Conservation (phyloP, 1,140 invertebrate species). For the Bombus difficillimus region DNA sequence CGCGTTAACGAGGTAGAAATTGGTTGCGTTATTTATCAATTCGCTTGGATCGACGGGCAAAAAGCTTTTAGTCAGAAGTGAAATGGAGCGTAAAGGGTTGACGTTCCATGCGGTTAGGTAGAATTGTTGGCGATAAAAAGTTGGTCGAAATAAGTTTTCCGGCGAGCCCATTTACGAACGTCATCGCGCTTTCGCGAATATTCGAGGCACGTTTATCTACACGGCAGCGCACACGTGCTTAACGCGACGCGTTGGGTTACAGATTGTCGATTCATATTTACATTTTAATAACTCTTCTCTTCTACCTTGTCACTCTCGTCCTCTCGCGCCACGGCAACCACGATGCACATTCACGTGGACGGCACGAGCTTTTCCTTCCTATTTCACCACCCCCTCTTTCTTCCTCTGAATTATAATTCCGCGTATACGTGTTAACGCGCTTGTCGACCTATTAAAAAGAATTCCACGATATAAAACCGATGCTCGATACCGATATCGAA, state of each 20-base stretch:
- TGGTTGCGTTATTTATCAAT: background rate
- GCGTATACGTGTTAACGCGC: constrained; percentile 14
- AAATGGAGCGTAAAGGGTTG: background rate
- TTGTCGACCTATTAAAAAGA: constrained; percentile 25
- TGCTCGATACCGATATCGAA: background rate
- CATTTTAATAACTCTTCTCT: constrained; percentile 74
- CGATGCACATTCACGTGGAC: constrained; percentile 15
- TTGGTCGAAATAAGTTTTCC: constrained; percentile 38
- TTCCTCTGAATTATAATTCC: constrained; percentile 22
- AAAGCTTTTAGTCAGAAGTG: background rate
- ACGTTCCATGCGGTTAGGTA: constrained; percentile 2
- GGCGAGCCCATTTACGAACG: constrained; percentile 53
- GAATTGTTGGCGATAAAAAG: constrained; percentile 41
- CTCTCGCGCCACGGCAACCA: constrained; percentile 41
- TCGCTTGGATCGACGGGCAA: background rate
- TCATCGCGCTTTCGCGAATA: constrained; percentile 53
- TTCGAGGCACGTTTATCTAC: constrained; percentile 63
- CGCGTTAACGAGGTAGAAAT: background rate
- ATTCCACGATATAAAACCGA: background rate
- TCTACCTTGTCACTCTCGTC: constrained; percentile 57
- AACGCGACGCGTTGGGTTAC: constrained; percentile 63
- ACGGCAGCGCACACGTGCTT: constrained; percentile 56
- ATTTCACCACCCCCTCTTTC: background rate
- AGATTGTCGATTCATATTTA: constrained; percentile 74
- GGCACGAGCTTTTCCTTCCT: constrained; percentile 17